Conservation (phyloP, 1,140 invertebrate species). For the Pomacea maculata region DNA sequence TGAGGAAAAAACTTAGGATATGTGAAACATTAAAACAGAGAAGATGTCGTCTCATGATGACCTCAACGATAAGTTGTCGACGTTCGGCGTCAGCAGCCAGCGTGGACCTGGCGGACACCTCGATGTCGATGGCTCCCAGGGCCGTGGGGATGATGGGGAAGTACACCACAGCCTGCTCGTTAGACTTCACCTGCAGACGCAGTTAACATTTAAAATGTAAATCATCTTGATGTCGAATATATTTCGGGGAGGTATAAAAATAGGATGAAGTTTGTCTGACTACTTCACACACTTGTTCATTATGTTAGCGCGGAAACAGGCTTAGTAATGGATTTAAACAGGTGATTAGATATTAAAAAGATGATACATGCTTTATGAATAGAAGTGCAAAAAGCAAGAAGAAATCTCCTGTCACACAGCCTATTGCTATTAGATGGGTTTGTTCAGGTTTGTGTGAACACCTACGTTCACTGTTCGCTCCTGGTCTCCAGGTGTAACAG, state of each 20-base stretch:
- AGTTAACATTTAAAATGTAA: too few relatives aligned
- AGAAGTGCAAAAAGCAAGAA: not conserved
- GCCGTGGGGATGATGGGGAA: constrained; percentile 54
- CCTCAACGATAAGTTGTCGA: constrained; percentile 50
- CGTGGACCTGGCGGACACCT: constrained; percentile 48
- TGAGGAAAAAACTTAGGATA: too few relatives aligned
- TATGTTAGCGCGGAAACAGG: too few relatives aligned
- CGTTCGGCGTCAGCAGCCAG: constrained; percentile 54
- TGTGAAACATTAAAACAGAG: too few relatives aligned
- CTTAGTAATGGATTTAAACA: not conserved
- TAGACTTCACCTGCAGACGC: constrained; percentile 37
- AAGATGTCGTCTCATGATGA: not conserved
- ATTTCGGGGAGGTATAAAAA: too few relatives aligned
- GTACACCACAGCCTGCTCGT: constrained; percentile 47
- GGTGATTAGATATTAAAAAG: not conserved
- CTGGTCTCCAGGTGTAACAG: constrained; percentile 26
- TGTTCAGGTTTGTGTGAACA: not conserved
- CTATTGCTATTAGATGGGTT: too few relatives aligned
- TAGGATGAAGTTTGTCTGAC: too few relatives aligned
- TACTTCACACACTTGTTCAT: too few relatives aligned
- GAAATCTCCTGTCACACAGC: too few relatives aligned
- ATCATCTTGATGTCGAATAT: too few relatives aligned
- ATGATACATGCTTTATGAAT: not conserved
- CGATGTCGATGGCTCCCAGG: constrained; percentile 44
- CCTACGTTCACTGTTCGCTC: constrained; percentile 39